phyloP scores from a whole-genome alignment of 1,140 invertebrate genomes.

The Streblospio benedicti region DNA sequence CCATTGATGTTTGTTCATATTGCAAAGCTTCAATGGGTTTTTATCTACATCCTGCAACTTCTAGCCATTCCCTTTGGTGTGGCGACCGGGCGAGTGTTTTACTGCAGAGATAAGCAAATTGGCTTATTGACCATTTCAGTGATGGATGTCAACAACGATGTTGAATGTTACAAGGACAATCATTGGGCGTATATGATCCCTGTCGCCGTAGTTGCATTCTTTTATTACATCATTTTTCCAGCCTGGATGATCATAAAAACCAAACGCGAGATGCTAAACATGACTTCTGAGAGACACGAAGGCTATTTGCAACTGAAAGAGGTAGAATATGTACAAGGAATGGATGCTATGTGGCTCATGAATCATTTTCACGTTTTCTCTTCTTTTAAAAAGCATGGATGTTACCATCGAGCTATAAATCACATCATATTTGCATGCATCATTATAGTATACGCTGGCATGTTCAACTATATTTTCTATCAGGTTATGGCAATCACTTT shows the following conservation, averaged over 20 bases:
- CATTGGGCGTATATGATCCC: constrained; percentile 34
- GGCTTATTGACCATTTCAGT: neutral
- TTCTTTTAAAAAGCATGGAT: constrained; percentile 31
- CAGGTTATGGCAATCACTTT: constrained; percentile 27
- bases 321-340: constrained; percentile 38
- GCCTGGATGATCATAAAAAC: constrained; percentile 32
- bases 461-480: constrained; percentile 23
- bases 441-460: constrained; percentile 27
- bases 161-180: constrained; percentile 25
- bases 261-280: constrained; percentile 27
- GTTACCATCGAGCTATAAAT: constrained; percentile 28
- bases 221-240: constrained; percentile 31
- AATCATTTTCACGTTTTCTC: constrained; percentile 36
- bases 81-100: constrained; percentile 30
- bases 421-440: constrained; percentile 31
- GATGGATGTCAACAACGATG: constrained; percentile 32
- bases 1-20: constrained; percentile 27
- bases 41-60: constrained; percentile 29
- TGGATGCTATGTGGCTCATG: constrained; percentile 34
- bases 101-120: constrained; percentile 25
- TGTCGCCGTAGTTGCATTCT: constrained; percentile 22
- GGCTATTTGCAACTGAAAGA: constrained; percentile 39
- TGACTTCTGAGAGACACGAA: constrained; percentile 30
- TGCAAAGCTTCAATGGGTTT: constrained; percentile 26
- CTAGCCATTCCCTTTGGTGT: constrained; percentile 33